A percentile compares a stretch with the other conserved stretches of the same genome.
phyloP scores from a whole-genome alignment of 2,888 invertebrate species.

The Folsomia candida region DNA sequence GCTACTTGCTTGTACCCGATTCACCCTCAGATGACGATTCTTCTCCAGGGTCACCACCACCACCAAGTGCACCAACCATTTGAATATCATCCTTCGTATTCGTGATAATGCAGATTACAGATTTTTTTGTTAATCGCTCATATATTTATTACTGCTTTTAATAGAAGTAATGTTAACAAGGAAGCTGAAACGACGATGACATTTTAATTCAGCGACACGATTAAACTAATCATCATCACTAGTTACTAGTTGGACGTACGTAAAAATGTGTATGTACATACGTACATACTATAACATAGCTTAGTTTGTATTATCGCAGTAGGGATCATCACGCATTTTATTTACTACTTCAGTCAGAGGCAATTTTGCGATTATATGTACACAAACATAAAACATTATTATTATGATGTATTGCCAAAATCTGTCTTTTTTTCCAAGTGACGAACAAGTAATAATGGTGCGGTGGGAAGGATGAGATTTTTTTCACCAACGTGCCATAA shows the following conservation, averaged over 20 bases:
- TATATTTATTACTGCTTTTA: background rate
- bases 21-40: slow-evolving; percentile 34
- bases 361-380: background rate
- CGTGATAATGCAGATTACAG: background rate
- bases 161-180: background rate
- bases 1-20: slow-evolving; percentile 49
- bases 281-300: too few relatives aligned
- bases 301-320: background rate
- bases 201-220: background rate
- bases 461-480: background rate
- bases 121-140: too few relatives aligned
- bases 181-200: background rate
- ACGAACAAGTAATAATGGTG: background rate
- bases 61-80: background rate
- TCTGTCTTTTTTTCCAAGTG: background rate
- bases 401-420: too few relatives aligned
- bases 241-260: too few relatives aligned
- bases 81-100: background rate
- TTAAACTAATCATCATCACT: background rate
- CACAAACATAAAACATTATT: too few relatives aligned
- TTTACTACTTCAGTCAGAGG: background rate
- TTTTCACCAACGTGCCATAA: background rate
- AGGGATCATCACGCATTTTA: background rate
- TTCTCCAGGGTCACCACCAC: slow-evolving; percentile 24
- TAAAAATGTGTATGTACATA: background rate